Base-by-base conservation (phyloP, 2,797 vertebrate species). In the Gymnoscopelus microlampas region DNA sequence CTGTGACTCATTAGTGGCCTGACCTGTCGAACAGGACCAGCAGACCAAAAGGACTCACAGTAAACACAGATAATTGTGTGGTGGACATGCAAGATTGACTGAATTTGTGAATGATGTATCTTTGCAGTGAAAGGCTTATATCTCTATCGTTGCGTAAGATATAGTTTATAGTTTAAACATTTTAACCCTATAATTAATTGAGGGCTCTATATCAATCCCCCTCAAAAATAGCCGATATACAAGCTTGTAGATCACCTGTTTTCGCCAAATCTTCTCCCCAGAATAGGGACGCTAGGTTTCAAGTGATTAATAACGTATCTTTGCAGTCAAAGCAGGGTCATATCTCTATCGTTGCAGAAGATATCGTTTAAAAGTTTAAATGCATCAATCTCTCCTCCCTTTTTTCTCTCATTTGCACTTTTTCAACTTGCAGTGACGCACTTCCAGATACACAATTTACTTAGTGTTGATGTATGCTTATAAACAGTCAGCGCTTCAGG, bases 1-100 rank as follows among this genome's bases (percentile, higher is more conserved):
- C 39, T 74, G 78, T 85, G 83, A 89, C 66, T 86, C 76, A 87
- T 83, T 86, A 63, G 77, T 76, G 69, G 54, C 11, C 56, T 72
- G 68, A 81, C 70, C 69, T 63, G 76, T 63, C 71, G 53, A 66
- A 68, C 56, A 53, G 61, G n/a, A 73, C 68, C 0, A 5, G 7
- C 49, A 32, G 60, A 68, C 64, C 75, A 63, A 75, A 74, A 65
- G 61, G 59, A 69, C 75, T 65, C 63, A 8, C 64, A 75, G 73
- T 66, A 77, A 78, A 87, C 57, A 77, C 3, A 14, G 73, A 75
- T 79, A 3, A 60, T 61, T 63, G 61, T 44, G 63, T 51, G 78
- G 56, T 49, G 15, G 59, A 58, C 24, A 69, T 57, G 61, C 49
- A 69, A 12, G n/a, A 65, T 47, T 56, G 53, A 64, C 13, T 71